Base-by-base conservation (phyloP, 2,888 invertebrate genomes). In the Pimpla rufipes region DNA sequence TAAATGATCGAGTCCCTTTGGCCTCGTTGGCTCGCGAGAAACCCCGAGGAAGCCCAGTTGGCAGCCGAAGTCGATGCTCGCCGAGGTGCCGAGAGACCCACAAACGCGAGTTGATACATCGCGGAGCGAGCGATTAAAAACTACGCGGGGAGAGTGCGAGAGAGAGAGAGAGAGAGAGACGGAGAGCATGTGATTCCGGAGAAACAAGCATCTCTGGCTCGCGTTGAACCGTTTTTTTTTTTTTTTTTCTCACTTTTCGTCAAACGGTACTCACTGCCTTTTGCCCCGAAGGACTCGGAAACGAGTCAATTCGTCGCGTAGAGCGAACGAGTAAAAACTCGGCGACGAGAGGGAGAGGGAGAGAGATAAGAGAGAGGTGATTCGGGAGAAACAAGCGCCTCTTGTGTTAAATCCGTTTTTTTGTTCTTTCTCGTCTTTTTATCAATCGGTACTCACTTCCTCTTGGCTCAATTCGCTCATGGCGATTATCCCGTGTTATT, bases 381-480 rank as follows among this genome's bases (percentile, higher is more conserved):
- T 70, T 74, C 81, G 73, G 50, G 70, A 81, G 70, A 75, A 77
- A 85, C 84, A 85, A 79, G 84, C 76, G 81, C 75, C 82, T 78
- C 81, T 84, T 84, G 74, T 50, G 64, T 67, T 18, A 23, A 23
- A 73, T 42, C 29, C 5, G 2, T 29, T 5, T 29, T 29, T 3
- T 29, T 29, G 29, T 29, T 29, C 29, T 3, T 2, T 2, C 5
- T 29, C 29, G 29, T 29, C 29, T 57, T 23, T 40, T 71, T 66
- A 73, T 29, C 52, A 77, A 29, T 57, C 55, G 66, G 80, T 86
- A 94, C 96, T 95, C 94, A 97, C 98, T 96, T 98, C 98, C 94
- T 98, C 98, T 93, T 97, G 97, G 92, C 96, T 97, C 89, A 98
- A 94, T 95, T 98, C 97, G 94, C 97, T 97, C 97, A 97, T 97